Percentiles rank a stretch among this genome's conserved stretches.
Evolutionary conservation across 2,888 invertebrate species (phyloP).

Genomic region (Apamea sordens): DNA sequence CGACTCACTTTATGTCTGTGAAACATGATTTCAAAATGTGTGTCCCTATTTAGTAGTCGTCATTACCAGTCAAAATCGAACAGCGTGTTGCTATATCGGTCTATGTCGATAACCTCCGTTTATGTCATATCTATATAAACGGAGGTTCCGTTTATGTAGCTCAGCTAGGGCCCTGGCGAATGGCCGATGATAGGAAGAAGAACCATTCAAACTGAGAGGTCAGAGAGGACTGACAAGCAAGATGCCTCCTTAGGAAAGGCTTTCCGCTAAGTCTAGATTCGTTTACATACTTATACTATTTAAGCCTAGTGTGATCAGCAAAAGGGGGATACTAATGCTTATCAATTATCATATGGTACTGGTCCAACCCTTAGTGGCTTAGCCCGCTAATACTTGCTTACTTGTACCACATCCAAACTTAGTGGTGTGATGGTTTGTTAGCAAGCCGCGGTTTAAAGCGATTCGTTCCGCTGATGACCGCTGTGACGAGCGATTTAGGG

Average conservation of each 20-base stretch:
- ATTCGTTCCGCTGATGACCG: conserved; percentile 78
- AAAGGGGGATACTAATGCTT: neutral
- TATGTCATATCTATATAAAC: too few species aligned
- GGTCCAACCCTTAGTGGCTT: neutral
- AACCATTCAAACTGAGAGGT: neutral
- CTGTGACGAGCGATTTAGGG: conserved; percentile 67
- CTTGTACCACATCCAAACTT: conserved; percentile 58
- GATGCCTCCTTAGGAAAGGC: neutral
- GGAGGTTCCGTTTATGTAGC: neutral
- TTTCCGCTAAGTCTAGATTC: neutral
- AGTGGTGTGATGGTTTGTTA: conserved; percentile 61
- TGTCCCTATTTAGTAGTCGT: neutral
- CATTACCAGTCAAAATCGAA: neutral
- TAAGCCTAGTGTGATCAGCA: neutral
- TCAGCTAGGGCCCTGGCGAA: neutral
- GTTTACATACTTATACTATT: neutral
- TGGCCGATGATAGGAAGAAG: neutral
- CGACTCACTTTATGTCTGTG: neutral
- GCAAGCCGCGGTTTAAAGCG: conserved; percentile 68
- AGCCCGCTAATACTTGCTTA: neutral
- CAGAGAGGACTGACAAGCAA: neutral
- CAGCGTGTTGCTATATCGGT: neutral
- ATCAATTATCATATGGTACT: neutral
- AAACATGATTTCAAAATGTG: neutral
- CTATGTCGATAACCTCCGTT: neutral